phyloP scores from a whole-genome alignment of 92 coral and sea anemone genomes.

The Diadumene lineata region DNA sequence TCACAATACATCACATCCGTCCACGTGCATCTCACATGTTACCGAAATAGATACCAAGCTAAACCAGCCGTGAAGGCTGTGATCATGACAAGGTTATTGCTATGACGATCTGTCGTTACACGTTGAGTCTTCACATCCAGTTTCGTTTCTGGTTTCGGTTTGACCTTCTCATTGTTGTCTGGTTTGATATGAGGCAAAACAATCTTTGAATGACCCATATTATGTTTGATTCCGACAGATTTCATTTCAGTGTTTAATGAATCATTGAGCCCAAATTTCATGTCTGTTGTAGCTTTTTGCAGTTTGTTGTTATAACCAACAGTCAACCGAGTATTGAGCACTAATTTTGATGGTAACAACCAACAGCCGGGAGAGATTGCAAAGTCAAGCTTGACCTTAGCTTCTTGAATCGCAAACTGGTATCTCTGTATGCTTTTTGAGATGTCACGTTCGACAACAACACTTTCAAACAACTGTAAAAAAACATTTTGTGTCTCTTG shows the following conservation, averaged over 20 bases:
- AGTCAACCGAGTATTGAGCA: conserved; percentile 27
- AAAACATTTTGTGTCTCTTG: conserved; percentile 21
- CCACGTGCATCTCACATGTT: conserved; percentile 20
- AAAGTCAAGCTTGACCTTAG: too few species aligned
- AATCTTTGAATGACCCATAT: conserved; percentile 23
- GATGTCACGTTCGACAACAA: conserved; percentile 21
- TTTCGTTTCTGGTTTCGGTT: conserved; percentile 10
- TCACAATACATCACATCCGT: background rate
- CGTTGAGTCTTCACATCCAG: too few species aligned
- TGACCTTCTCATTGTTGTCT: background rate
- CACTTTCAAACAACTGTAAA: too few species aligned
- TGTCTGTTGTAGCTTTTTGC: conserved; percentile 28
- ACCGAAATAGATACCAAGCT: too few species aligned
- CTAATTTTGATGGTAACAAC: conserved; percentile 20
- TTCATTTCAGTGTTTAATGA: conserved; percentile 20
- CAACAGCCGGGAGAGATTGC: too few species aligned
- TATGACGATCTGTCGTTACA: conserved; percentile 27
- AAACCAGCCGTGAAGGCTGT: too few species aligned
- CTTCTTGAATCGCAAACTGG: conserved; percentile 35
- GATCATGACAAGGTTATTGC: conserved; percentile 9
- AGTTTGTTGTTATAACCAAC: too few species aligned
- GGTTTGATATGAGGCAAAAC: conserved; percentile 14
- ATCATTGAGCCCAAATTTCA: conserved; percentile 36
- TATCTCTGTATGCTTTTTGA: conserved; percentile 36
- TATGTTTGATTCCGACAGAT: conserved; percentile 18